Evolutionary conservation across 2,113 vertebrate species (phyloP).

Genomic region (Cottus gobio): DNA sequence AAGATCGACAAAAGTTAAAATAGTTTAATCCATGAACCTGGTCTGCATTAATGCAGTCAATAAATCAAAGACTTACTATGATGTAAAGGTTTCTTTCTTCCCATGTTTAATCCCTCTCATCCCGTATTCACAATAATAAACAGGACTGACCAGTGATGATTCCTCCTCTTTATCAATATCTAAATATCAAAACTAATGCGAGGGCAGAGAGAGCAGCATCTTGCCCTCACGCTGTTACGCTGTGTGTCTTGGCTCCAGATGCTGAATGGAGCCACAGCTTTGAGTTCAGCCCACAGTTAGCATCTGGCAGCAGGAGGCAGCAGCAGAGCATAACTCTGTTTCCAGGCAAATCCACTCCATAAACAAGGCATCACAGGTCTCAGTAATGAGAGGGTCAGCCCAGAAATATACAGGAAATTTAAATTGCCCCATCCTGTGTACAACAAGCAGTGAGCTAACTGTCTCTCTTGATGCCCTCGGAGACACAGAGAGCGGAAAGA

Average conservation of each 20-base stretch:
- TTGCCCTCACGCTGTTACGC: conserved; percentile 5
- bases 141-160: neutral
- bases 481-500: neutral
- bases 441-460: conserved; percentile 20
- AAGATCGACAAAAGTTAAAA: conserved; percentile 47
- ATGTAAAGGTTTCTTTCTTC: conserved; percentile 5
- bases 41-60: conserved; percentile 2
- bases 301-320: conserved; percentile 54
- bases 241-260: conserved; percentile 55
- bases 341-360: conserved; percentile 49
- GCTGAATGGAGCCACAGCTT: conserved; percentile 45
- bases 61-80: conserved; percentile 26
- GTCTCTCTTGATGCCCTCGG: conserved; percentile 21
- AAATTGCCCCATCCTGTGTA: conserved; percentile 39
- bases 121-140: conserved; percentile 17
- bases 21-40: conserved; percentile 29
- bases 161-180: conserved; percentile 19
- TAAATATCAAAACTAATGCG: conserved; percentile 29
- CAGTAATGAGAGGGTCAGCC: conserved; percentile 62
- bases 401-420: conserved; percentile 64
- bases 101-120: neutral
- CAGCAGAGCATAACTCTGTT: conserved; percentile 49
- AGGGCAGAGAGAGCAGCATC: conserved; percentile 11
- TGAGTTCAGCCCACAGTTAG: conserved; percentile 61
- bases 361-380: conserved; percentile 62